These are phyloP conservation scores for Norana najaformis DNA, from an alignment of 2,888 invertebrate genomes.

Conservation along the genomic window DNA sequence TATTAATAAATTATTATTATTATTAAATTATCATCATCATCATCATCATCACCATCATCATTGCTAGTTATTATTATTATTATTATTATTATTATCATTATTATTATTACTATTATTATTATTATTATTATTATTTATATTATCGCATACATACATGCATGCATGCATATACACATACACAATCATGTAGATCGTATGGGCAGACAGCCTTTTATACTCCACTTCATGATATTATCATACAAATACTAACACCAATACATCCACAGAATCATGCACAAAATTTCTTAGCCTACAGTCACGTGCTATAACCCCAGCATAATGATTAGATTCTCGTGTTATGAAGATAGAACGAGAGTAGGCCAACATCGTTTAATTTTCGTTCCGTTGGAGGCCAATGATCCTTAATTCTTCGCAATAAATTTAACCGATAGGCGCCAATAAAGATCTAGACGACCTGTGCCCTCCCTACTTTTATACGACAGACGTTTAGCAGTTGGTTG, in stretches of 20 bases:
- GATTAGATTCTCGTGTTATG: neutral
- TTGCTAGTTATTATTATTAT: no score
- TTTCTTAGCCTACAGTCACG: no score
- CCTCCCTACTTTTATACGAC: neutral
- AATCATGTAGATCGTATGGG: neutral
- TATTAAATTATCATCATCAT: no score
- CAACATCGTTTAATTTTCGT: no score
- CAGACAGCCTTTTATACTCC: neutral
- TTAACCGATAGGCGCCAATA: no score
- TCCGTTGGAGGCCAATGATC: neutral
- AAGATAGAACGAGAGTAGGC: no score
- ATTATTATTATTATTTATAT: no score
- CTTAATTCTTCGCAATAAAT: neutral
- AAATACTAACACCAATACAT: neutral
- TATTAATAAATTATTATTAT: no score
- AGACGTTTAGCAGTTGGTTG: neutral
- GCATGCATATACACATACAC: neutral
- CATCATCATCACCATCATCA: no score
- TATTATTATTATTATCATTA: no score
- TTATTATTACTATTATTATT: no score
- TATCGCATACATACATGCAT: neutral
- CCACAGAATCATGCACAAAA: neutral
- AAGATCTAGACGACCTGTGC: neutral
- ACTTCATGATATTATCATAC: no score
- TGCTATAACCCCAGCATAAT: neutral